phyloP scores from a whole-genome alignment of 2,797 vertebrate genomes.

The Coendou prehensilis region DNA sequence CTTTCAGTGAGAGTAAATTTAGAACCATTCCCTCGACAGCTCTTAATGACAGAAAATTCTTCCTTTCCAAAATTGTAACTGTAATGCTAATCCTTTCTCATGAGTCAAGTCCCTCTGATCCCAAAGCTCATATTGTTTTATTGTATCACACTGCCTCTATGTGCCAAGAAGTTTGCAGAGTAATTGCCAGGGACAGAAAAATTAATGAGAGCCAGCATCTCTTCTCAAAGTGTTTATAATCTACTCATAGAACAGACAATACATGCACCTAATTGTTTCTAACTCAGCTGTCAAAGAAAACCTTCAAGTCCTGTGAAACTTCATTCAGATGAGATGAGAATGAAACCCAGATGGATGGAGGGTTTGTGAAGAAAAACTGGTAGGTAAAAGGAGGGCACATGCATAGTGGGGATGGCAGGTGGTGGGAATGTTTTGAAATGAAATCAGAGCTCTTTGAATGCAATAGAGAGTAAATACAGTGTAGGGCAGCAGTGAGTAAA shows the following conservation, averaged over 20 bases:
- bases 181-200: slow-evolving; percentile 4
- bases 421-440: not conserved
- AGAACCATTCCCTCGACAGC: not conserved
- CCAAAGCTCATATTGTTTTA: not conserved
- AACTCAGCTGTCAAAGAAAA: not conserved
- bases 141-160: not conserved
- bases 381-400: not conserved
- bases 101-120: not conserved
- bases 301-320: not conserved
- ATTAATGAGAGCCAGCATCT: not conserved
- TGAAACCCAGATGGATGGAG: not conserved
- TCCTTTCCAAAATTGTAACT: not conserved
- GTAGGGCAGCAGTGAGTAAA: not conserved
- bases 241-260: not conserved
- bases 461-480: not conserved
- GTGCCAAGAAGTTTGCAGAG: not conserved
- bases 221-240: not conserved
- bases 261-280: not conserved
- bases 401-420: not conserved
- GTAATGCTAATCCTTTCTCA: not conserved
- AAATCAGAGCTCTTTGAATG: no score
- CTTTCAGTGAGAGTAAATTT: not conserved
- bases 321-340: not conserved
- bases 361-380: not conserved
- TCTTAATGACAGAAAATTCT: not conserved